Percentiles rank a stretch among this genome's conserved stretches.
These are phyloP conservation scores for Tetramorium parvispinum DNA, from an alignment of 1,140 invertebrate species.

Conservation along the genomic window DNA sequence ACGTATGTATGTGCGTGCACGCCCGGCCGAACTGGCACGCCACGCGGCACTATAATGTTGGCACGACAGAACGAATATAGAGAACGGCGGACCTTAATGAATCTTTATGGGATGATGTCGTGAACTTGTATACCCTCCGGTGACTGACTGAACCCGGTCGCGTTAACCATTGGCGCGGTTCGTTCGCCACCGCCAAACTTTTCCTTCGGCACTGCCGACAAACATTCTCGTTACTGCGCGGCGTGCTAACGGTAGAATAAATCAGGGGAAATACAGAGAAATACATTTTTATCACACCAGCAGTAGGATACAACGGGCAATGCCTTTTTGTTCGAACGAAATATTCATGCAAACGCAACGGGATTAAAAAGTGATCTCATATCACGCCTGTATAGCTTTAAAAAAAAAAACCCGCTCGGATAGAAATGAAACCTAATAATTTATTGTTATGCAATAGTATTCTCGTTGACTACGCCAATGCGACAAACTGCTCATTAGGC, in stretches of 20 bases:
- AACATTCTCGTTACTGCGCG: neutral
- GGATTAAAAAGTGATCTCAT: neutral
- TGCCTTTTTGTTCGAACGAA: neutral
- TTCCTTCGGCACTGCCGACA: constrained; percentile 53
- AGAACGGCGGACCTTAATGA: constrained; percentile 84
- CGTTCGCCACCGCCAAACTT: constrained; percentile 56
- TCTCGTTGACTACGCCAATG: constrained; percentile 75
- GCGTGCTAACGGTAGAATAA: neutral
- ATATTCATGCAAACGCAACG: neutral
- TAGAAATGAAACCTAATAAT: neutral
- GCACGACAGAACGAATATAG: constrained; percentile 83
- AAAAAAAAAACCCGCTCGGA: neutral
- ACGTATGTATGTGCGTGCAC: constrained; percentile 57
- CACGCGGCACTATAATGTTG: constrained; percentile 83
- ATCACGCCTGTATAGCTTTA: neutral
- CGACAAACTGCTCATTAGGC: constrained; percentile 80
- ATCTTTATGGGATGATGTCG: constrained; percentile 86
- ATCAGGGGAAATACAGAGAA: neutral
- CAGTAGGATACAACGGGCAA: neutral
- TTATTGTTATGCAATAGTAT: neutral
- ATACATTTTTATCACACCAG: neutral
- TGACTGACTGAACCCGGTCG: constrained; percentile 83
- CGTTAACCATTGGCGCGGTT: constrained; percentile 80
- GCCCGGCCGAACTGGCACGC: constrained; percentile 66
- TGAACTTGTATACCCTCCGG: constrained; percentile 85